Evolutionary conservation across 2,113 vertebrate genomes (phyloP).

Genomic region (Todiramphus chloris): DNA sequence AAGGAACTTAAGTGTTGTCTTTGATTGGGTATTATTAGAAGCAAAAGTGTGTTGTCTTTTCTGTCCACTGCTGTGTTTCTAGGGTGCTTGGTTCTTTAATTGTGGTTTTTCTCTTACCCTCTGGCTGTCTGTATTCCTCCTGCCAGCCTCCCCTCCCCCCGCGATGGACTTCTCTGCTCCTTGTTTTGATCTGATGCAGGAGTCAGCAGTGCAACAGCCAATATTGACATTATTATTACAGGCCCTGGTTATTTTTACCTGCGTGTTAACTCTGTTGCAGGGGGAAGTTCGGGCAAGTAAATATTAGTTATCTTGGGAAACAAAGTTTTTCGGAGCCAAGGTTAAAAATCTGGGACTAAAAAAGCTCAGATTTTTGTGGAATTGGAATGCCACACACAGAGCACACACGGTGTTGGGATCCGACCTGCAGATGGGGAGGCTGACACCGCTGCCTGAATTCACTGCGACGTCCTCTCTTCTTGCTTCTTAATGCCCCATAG

Average conservation of each 20-base stretch:
- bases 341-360: not conserved
- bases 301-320: not conserved
- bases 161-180: not conserved
- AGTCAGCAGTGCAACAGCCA: not conserved
- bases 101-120: not conserved
- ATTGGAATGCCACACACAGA: not conserved
- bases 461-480: not conserved
- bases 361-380: not conserved
- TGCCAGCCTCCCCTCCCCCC: not conserved
- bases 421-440: not conserved
- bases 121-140: not conserved
- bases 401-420: not conserved
- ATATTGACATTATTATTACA: not conserved
- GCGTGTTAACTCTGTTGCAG: not conserved
- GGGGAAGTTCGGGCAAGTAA: not conserved
- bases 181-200: not conserved
- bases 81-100: not conserved
- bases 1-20: not conserved
- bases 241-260: constrained; percentile 1
- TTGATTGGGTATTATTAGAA: not conserved
- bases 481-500: not conserved
- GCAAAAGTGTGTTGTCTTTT: constrained; percentile 7
- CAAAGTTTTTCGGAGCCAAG: not conserved
- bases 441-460: not conserved
- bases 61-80: not conserved